Evolutionary conservation across 2,888 invertebrate genomes (phyloP).

Genomic region (Lochmaea capreae): DNA sequence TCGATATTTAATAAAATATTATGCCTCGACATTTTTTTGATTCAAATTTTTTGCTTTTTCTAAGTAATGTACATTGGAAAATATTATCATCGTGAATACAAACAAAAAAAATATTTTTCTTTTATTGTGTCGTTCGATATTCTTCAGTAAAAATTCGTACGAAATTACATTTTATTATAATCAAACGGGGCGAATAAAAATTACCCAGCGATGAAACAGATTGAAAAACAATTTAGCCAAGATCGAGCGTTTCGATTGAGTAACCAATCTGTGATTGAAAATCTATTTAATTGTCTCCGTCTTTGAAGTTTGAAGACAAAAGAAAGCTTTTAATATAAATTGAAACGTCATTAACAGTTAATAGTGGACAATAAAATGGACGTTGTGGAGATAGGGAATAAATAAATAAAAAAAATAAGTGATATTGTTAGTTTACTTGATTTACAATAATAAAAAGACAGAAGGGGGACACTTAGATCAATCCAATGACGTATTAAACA

Average conservation of each 20-base stretch:
- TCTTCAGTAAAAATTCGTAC: conserved; percentile 9
- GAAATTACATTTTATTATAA: conserved; percentile 22
- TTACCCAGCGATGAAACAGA: conserved; percentile 38
- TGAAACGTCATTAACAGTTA: conserved; percentile 62
- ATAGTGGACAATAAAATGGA: conserved; percentile 24
- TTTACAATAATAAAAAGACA: no score
- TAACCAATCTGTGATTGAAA: conserved; percentile 48
- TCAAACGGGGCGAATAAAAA: conserved; percentile 34
- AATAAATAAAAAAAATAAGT: background rate
- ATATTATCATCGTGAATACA: background rate
- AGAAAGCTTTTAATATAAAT: conserved; percentile 61
- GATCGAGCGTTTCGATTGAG: conserved; percentile 46
- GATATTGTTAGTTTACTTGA: no score
- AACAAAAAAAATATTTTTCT: background rate
- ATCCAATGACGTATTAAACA: no score
- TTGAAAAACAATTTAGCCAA: conserved; percentile 45
- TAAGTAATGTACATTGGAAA: no score
- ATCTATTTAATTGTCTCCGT: conserved; percentile 43
- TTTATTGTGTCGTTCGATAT: no score
- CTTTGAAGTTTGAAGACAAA: conserved; percentile 37
- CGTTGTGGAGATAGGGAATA: background rate
- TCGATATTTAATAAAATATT: no score
- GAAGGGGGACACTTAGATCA: no score
- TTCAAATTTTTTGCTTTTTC: no score
- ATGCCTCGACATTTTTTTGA: no score